Evolutionary conservation across 2,888 invertebrate species (phyloP).

Genomic region (Zele albiditarsus): DNA sequence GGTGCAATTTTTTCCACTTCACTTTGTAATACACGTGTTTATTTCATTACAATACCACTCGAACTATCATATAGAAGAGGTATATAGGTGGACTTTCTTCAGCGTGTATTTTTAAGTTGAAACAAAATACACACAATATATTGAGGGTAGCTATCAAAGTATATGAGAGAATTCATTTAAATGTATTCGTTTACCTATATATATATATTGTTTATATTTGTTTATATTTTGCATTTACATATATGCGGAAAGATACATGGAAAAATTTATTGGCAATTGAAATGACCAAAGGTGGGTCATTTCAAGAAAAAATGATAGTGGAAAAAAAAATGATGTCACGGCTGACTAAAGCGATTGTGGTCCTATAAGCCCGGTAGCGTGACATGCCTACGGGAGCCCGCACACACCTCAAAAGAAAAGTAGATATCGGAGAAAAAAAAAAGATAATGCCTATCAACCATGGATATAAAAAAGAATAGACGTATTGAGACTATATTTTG

Average conservation of each 20-base stretch:
- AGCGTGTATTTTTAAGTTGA: too few species aligned
- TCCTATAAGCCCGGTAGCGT: slow-evolving; percentile 37
- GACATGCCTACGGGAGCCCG: slow-evolving; percentile 19
- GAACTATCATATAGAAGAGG: too few species aligned
- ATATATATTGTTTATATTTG: too few species aligned
- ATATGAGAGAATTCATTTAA: too few species aligned
- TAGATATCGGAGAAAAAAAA: neutral
- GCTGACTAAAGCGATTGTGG: slow-evolving; percentile 31
- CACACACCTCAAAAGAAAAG: slow-evolving; percentile 16
- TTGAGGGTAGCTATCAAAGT: too few species aligned
- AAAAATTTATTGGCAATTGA: too few species aligned
- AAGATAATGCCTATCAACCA: slow-evolving; percentile 16
- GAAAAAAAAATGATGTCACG: slow-evolving; percentile 30
- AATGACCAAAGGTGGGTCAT: slow-evolving; percentile 19
- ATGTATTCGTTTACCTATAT: too few species aligned
- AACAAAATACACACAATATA: too few species aligned
- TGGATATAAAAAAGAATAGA: slow-evolving; percentile 19
- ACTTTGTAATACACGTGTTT: neutral
- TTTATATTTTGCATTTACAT: too few species aligned
- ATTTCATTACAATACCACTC: neutral
- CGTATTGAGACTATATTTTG: slow-evolving; percentile 9
- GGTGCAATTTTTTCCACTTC: neutral
- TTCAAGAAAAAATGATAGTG: too few species aligned
- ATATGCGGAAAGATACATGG: too few species aligned
- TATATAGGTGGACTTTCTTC: too few species aligned